These are phyloP conservation scores for Choristoneura fumiferana DNA, from an alignment of 1,140 invertebrate species.

Conservation along the genomic window DNA sequence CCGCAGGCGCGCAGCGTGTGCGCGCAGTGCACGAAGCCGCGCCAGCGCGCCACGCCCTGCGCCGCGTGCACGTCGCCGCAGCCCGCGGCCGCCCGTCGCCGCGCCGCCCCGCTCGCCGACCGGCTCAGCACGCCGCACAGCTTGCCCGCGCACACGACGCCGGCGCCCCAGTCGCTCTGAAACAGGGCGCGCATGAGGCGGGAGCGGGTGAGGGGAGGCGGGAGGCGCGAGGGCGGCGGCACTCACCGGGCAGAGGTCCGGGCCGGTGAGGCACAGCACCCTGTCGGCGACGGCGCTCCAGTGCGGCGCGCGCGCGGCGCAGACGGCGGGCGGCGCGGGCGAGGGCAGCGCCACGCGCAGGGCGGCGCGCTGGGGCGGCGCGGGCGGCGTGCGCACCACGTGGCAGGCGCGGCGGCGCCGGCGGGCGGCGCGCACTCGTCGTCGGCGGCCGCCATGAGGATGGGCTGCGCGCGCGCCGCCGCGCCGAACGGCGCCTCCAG, in stretches of 20 bases:
- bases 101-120: conserved; percentile 24
- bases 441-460: conserved; percentile 43
- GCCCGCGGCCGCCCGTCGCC: conserved; percentile 9
- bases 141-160: conserved; percentile 54
- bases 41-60: conserved; percentile 45
- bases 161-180: conserved; percentile 51
- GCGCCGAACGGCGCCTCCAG: conserved; percentile 47
- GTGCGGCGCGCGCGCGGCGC: conserved; percentile 27
- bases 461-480: conserved; percentile 37
- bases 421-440: conserved; percentile 32
- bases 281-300: conserved; percentile 30
- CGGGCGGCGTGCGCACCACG: conserved; percentile 32
- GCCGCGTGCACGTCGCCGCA: conserved; percentile 44
- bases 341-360: conserved; percentile 46
- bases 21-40: conserved; percentile 54
- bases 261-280: conserved; percentile 35
- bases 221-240: too few relatives aligned
- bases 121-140: conserved; percentile 53
- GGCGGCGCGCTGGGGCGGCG: conserved; percentile 13
- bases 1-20: conserved; percentile 43
- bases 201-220: too few relatives aligned
- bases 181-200: too few relatives aligned
- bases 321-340: too few relatives aligned
- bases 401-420: conserved; percentile 31
- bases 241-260: conserved; percentile 32